These are phyloP conservation scores for Neodiprion fabricii DNA, from an alignment of 1,140 invertebrate genomes.

Conservation along the genomic window DNA sequence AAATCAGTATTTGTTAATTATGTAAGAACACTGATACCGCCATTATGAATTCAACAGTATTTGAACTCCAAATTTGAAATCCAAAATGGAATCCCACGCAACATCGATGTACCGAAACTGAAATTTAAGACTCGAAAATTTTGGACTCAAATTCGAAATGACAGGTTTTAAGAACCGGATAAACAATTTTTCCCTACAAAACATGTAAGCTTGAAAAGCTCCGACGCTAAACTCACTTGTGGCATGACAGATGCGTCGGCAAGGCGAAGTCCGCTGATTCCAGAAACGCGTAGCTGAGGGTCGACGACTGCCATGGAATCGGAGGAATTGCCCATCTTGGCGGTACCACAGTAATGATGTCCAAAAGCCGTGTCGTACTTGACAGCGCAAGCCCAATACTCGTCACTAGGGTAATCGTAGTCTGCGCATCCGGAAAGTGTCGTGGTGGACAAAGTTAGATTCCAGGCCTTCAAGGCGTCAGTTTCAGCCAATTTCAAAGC, in stretches of 20 bases:
- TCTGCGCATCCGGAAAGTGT: constrained; percentile 36
- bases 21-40: no score
- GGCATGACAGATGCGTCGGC: constrained; percentile 59
- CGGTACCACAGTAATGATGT: constrained; percentile 66
- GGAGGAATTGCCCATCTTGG: constrained; percentile 63
- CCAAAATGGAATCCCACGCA: no score
- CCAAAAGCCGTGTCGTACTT: constrained; percentile 57
- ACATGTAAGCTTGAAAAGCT: no score
- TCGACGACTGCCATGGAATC: constrained; percentile 62
- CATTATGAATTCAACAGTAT: no score
- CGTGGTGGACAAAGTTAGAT: constrained; percentile 31
- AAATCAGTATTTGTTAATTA: no score
- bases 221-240: constrained; percentile 24
- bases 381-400: constrained; percentile 66
- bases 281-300: constrained; percentile 54
- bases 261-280: constrained; percentile 58
- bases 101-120: no score
- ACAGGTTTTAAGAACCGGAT: not conserved
- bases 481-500: constrained; percentile 43
- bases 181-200: no score
- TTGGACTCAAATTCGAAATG: no score
- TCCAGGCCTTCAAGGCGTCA: constrained; percentile 36
- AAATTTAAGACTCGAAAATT: no score
- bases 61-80: no score
- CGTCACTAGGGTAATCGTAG: constrained; percentile 59